These are phyloP conservation scores for Natrix natrix DNA, from an alignment of 2,797 vertebrate species.

Conservation along the genomic window DNA sequence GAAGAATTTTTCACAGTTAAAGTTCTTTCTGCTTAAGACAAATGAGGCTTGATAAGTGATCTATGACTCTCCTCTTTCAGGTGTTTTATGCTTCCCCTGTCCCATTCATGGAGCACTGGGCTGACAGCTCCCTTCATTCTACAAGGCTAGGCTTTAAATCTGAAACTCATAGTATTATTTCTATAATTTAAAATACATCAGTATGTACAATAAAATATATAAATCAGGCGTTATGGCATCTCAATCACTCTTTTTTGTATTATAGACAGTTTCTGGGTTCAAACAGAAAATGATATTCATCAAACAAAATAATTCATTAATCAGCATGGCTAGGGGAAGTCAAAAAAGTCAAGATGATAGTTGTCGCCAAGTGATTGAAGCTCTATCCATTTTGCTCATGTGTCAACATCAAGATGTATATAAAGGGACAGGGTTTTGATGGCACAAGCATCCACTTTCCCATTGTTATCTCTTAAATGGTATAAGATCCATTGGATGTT, in stretches of 20 bases:
- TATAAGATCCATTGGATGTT: neutral
- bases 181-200: slow-evolving; percentile 22
- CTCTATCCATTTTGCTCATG: neutral
- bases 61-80: slow-evolving; percentile 13
- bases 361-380: neutral
- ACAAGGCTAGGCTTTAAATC: slow-evolving; percentile 12
- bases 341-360: neutral
- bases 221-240: slow-evolving; percentile 10
- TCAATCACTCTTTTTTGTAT: neutral
- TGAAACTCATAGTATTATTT: slow-evolving; percentile 28
- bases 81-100: slow-evolving; percentile 18
- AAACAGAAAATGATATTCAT: slow-evolving; percentile 8
- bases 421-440: neutral
- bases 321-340: neutral
- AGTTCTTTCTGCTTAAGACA: slow-evolving; percentile 34
- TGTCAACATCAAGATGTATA: neutral
- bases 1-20: slow-evolving; percentile 24
- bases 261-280: slow-evolving; percentile 31
- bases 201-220: slow-evolving; percentile 13
- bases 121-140: slow-evolving; percentile 26
- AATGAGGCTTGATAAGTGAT: slow-evolving; percentile 27
- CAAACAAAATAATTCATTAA: neutral
- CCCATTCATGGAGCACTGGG: slow-evolving; percentile 10
- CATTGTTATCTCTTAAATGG: neutral
- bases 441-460: neutral